Conservation (phyloP, 1,140 invertebrate species). For the Aphis craccivora region DNA sequence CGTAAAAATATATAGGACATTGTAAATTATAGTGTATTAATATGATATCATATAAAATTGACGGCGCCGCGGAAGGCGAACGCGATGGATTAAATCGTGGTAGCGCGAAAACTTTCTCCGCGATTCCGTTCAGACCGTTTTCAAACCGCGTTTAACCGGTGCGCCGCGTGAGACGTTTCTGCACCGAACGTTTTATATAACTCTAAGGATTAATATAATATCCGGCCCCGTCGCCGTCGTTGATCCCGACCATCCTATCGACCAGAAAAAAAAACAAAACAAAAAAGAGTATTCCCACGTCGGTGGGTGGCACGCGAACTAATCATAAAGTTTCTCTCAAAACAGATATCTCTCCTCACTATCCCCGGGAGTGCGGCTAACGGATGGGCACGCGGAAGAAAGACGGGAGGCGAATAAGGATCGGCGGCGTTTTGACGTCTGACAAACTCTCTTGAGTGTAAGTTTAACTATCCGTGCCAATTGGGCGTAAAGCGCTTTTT, state of each 20-base stretch:
- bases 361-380: too few species aligned
- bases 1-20: not conserved
- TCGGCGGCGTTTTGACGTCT: not conserved
- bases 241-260: not conserved
- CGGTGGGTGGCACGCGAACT: not conserved
- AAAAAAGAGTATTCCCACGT: not conserved
- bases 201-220: slow-evolving; percentile 9
- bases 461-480: slow-evolving; percentile 16
- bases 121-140: not conserved
- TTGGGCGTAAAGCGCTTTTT: slow-evolving; percentile 48
- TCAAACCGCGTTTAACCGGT: not conserved
- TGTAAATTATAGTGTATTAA: not conserved
- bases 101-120: not conserved
- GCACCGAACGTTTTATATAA: not conserved
- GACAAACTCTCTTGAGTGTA: slow-evolving; percentile 35
- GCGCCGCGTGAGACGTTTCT: not conserved
- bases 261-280: not conserved
- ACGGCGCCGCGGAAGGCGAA: not conserved
- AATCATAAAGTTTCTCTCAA: slow-evolving; percentile 25
- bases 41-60: not conserved
- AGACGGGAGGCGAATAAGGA: not conserved
- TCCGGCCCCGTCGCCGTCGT: not conserved
- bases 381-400: not conserved
- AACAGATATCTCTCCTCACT: not conserved
- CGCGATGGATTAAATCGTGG: not conserved